phyloP scores from a whole-genome alignment of 2,888 invertebrate species.

The Macrophya annulata region DNA sequence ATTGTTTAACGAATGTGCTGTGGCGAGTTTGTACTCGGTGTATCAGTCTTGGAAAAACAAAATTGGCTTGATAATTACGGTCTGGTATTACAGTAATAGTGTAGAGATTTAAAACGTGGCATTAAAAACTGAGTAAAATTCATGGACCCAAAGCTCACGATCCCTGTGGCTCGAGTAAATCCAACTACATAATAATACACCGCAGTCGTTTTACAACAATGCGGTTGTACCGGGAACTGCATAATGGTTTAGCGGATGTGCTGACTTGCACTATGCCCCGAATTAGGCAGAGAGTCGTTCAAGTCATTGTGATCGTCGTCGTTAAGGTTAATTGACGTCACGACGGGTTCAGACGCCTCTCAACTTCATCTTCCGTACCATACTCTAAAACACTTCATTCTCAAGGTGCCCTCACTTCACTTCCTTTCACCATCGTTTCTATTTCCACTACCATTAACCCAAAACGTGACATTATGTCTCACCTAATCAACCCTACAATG shows the following conservation, averaged over 20 bases:
- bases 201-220: constrained; percentile 26
- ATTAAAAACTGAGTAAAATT: constrained; percentile 4
- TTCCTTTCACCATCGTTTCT: constrained; percentile 27
- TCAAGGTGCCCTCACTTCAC: not conserved
- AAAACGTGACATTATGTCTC: not conserved
- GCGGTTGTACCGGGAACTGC: constrained; percentile 21
- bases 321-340: constrained; percentile 43
- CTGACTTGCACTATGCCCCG: constrained; percentile 27
- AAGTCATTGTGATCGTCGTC: constrained; percentile 47
- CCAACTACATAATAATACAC: not conserved
- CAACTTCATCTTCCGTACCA: constrained; percentile 34
- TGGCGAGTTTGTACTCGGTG: not conserved
- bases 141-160: not conserved
- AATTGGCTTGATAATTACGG: not conserved
- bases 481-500: constrained; percentile 23
- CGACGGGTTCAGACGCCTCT: constrained; percentile 27
- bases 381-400: not conserved
- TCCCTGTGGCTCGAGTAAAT: not conserved
- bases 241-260: constrained; percentile 44
- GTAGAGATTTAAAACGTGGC: not conserved
- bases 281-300: constrained; percentile 28
- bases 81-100: not conserved
- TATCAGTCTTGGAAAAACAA: not conserved
- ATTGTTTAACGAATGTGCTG: not conserved
- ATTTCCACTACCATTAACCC: constrained; percentile 34